Evolutionary conservation across 2,888 invertebrate genomes (phyloP), one percentile per base, ranked within the genome.

Genomic region (Drosophila histrio): DNA sequence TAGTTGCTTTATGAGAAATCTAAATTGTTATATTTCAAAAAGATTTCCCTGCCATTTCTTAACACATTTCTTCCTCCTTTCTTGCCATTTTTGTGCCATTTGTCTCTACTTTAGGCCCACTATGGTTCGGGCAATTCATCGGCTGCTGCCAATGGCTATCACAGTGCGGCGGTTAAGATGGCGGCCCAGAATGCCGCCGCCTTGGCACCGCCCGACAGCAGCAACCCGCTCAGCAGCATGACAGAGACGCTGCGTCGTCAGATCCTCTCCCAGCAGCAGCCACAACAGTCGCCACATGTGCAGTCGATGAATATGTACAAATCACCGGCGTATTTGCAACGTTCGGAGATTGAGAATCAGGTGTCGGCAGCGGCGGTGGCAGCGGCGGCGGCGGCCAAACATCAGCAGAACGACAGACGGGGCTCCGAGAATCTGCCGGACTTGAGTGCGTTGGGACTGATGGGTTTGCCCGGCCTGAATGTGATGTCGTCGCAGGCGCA

Each of bases 291-390:
- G 26, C 91, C 91, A 11, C 81, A 89, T 17, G 72, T 85, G 5
- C 91, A 90, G 56, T 84, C 91, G 2, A 88, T 91, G 84, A 91
- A 91, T 57, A 91, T 91, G 90, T 91, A 91, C 77, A 91, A 91
- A 77, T 90, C 91, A 0, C 91, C 91, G 26, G 91, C 91, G 1
- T 91, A 91, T 66, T 72, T 90, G 64, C 91, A 91, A 38, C 86
- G 91, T 19, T 91, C 91, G 11, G 91, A 91, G 72, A 89, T 91
- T 30, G 91, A 91, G 57, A 91, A 91, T 58, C 91, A 91, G 49
- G 88, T 90, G 15, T 88, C 91, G 8, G 91, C 91, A 1, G 79
- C 89, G 24, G 89, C 82, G 21, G 80, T 88, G 24, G 89, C 82
- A 19, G 80, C 88, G 5, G 88, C 88, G 8, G 81, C 89, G 24